Base-by-base conservation (phyloP, 2,113 vertebrate species). In the Otis tarda region DNA sequence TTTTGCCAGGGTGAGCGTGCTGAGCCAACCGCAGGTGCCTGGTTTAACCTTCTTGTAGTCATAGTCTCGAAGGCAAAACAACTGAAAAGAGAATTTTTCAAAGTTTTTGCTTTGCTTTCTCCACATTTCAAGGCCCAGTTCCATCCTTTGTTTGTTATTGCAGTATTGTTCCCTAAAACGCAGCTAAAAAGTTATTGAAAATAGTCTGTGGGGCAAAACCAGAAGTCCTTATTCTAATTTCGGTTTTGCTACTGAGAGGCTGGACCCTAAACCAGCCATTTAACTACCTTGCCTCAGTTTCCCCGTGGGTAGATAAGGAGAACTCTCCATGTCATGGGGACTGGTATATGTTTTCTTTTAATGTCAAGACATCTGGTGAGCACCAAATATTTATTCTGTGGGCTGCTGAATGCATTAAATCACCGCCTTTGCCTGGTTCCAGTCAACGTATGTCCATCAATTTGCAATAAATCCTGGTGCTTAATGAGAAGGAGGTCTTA, bases 21-120 rank as follows among this genome's bases (percentile, higher is more conserved):
- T 35, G 61, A 81, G 53, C 74, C 28, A 37, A 18, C 35, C 0
- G 0, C 41, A 45, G 31, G 31, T 1, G 0, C 39, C 25, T 45
- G 25, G 7, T 23, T 61, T 41, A 55, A 61, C 25, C 30, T 21
- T n/a, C 59, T 49, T 23, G 35, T 69, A 19, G 7, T 47, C 25
- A 31, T 33, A 28, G 45, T 4, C 17, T 31, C 22, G 24, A 75
- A n/a, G 60, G 23, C 3, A 18, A 52, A 63, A 45, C 35, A 37
- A 43, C 17, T 24, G 37, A 28, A 64, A 86, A 41, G 15, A 22
- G 31, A 4, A 18, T 31, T 41, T 33, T 35, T 33, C 12, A 49
- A 17, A n/a, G 21, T 9, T 18, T 52, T 60, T 49, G 9, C 30
- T 83, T 61, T 69, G 16, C 30, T 61, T 69, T 63, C 39, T 61